These are phyloP conservation scores for Pholis gunnellus DNA, from an alignment of 2,113 vertebrate species.

Conservation along the genomic window DNA sequence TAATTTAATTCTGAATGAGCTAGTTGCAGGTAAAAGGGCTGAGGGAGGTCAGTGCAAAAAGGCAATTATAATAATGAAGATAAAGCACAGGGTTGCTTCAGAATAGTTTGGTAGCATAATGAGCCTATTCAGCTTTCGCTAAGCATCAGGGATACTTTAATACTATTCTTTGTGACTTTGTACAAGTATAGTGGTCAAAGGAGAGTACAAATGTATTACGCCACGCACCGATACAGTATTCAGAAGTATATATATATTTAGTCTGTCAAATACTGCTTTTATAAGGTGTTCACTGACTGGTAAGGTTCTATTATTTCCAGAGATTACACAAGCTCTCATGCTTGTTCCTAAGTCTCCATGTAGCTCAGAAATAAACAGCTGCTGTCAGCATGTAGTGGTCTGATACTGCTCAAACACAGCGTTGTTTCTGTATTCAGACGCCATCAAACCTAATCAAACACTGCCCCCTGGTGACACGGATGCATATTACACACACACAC, in stretches of 20 bases:
- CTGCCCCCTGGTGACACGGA: slow-evolving; percentile 73
- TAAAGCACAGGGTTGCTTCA: slow-evolving; percentile 56
- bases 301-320: not conserved
- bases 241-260: too few relatives aligned
- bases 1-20: slow-evolving; percentile 79
- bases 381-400: slow-evolving; percentile 41
- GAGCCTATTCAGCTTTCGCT: slow-evolving; percentile 49
- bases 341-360: not conserved
- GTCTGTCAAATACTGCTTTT: not conserved
- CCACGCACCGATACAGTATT: not conserved
- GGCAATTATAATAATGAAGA: slow-evolving; percentile 77
- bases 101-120: slow-evolving; percentile 61
- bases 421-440: not conserved
- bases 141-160: slow-evolving; percentile 42
- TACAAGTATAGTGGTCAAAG: slow-evolving; percentile 1
- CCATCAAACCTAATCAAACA: slow-evolving; percentile 39
- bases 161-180: slow-evolving; percentile 43
- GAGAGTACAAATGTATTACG: not conserved
- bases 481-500: not conserved
- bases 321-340: slow-evolving; percentile 4
- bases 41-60: slow-evolving; percentile 70
- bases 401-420: not conserved
- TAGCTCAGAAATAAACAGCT: slow-evolving; percentile 43
- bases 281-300: slow-evolving; percentile 6
- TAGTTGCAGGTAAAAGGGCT: slow-evolving; percentile 72